Evolutionary conservation across 2,113 vertebrate species (phyloP), one percentile per base, ranked within the genome.

Genomic region (Paramormyrops kingsleyae): DNA sequence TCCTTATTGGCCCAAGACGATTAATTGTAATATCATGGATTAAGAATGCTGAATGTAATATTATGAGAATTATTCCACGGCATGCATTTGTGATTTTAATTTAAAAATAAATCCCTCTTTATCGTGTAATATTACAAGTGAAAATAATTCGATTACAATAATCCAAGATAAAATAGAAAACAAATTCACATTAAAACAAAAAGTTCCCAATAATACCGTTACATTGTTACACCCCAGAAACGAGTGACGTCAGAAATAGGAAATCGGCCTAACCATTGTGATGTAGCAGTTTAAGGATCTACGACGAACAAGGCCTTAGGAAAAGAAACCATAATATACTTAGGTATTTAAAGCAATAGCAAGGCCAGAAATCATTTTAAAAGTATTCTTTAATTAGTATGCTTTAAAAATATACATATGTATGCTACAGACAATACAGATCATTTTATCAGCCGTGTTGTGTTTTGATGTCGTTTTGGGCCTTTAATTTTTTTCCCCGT

Each of bases 161-260:
- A 35, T 74, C 66, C 1, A 74, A 74, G 66, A 27, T 70, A 53
- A 56, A 53, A 53, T 53, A 53, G 17, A 53, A 53, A 53, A 53
- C 15, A 24, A 59, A 59, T 59, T 59, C 5, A 59, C 56, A 59
- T 50, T 39, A 86, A 86, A 49, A 49, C 50, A 52, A 31, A 31
- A 88, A 27, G 77, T 86, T 49, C 46, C 1, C 10, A 50, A 87
- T 50, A 87, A 46, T 83, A 53, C 47, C 83, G 83, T 47, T 49
- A 47, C 86, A 35, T 53, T 42, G 74, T 83, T 83, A 83, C 21
- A 42, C 49, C 74, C 77, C 52, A 84, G 74, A 5, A 44, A 24
- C 88, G 85, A 83, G 87, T 92, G 84, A 92, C 85, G 86, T 85
- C 80, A 90, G 35, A 89, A 74, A 6, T 39, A 89, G 90, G 89